A percentile compares a stretch with the other conserved stretches of the same genome.
These are phyloP conservation scores for Paracentrotus lividus DNA, from an alignment of 53 echinoderm and acorn worm species.

Conservation along the genomic window DNA sequence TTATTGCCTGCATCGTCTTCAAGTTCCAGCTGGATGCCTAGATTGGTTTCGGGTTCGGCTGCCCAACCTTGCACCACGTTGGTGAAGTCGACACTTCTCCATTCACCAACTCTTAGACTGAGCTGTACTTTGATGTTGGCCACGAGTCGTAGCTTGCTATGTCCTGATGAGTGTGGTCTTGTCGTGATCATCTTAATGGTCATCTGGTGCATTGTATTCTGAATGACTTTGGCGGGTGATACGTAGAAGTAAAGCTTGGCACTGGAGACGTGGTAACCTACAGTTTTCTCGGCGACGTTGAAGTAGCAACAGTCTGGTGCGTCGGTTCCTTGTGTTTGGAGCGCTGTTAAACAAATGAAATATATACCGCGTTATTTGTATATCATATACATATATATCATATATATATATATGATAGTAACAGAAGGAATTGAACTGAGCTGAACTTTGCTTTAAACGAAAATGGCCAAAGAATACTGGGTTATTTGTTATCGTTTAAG, in stretches of 20 bases:
- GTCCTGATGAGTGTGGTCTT: constrained; percentile 7
- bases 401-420: too few relatives aligned
- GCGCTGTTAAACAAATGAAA: constrained; percentile 62
- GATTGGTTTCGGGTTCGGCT: constrained; percentile 75
- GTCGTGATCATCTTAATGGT: constrained; percentile 71
- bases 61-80: constrained; percentile 84
- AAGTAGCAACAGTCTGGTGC: constrained; percentile 74
- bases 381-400: too few relatives aligned
- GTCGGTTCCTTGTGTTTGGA: constrained; percentile 54
- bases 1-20: constrained; percentile 75
- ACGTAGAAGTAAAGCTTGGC: constrained; percentile 83
- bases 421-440: too few relatives aligned
- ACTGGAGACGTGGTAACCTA: constrained; percentile 75
- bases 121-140: constrained; percentile 73
- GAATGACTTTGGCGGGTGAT: constrained; percentile 68
- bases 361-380: too few relatives aligned
- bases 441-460: too few relatives aligned
- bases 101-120: constrained; percentile 73
- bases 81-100: constrained; percentile 83
- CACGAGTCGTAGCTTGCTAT: constrained; percentile 64
- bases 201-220: constrained; percentile 69
- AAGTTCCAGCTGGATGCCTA: constrained; percentile 77
- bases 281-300: constrained; percentile 78
- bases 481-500: too few relatives aligned
- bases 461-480: too few relatives aligned